Evolutionary conservation across 1,140 invertebrate species (phyloP), one percentile per base, ranked within the genome.

Genomic region (Philotrypesis tridentata): DNA sequence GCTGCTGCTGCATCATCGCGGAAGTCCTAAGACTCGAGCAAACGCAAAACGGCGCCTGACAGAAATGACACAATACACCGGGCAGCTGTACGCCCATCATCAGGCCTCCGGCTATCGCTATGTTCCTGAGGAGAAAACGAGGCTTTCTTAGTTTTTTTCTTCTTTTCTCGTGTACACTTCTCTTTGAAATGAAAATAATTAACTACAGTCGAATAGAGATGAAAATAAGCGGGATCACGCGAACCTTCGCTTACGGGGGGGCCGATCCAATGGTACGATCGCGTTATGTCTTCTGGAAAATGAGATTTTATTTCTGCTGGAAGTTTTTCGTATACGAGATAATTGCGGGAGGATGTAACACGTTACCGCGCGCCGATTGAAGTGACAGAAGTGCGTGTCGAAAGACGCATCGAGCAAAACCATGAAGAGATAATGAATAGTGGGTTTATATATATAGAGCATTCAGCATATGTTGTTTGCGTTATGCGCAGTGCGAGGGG

Each of bases 11-110:
- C 1, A 25, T 65, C 7, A 40, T 33, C 37, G 40, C 8, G 0
- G 43, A 43, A 23, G 67, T 7, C 21, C 29, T 68, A 9, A 82
- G 25, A 23, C 75, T 78, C 7, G 55, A 60, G 37, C 80, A 82
- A 0, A 82, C 11, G 12, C 75, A 77, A 37, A 78, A 48, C 8
- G 80, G 68, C 11, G 29, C 25, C 11, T 65, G 80, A 25, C 80
- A 82, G 17, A 82, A 78, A 9, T n/a, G 76, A 25, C 80, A 82
- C 1, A 78, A 5, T 1, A 40, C 68, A 0, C 23, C 55, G 0
- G 75, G 80, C n/a, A 77, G 2, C 17, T 77, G 73, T 11, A 68
- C 72, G 7, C 72, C 73, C 43, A 72, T 72, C 33, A 77, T 82
- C 8, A 82, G 37, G 7, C 80, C 55, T 0, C 68, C 68, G 12